phyloP scores from a whole-genome alignment of 1,140 invertebrate genomes.

The Leptonema lineaticorne region DNA sequence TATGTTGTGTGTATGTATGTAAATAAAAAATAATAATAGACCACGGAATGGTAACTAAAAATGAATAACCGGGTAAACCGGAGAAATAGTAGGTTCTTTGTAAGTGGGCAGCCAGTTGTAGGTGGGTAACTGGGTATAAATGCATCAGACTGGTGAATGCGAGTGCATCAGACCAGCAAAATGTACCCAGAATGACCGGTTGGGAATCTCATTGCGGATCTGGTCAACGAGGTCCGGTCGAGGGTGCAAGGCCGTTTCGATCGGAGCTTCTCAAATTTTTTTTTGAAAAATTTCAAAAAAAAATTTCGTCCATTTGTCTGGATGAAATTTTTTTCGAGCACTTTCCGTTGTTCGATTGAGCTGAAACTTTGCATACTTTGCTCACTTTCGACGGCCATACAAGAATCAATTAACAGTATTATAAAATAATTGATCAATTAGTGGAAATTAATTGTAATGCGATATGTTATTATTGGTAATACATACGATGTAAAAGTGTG shows the following conservation, averaged over 20 bases:
- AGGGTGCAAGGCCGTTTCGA: conserved; percentile 4
- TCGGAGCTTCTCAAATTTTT: not conserved
- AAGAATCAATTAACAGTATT: too few relatives aligned
- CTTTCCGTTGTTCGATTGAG: too few relatives aligned
- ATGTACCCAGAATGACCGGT: conserved; percentile 6
- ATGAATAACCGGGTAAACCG: not conserved
- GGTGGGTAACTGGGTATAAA: conserved; percentile 5
- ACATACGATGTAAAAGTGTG: too few relatives aligned
- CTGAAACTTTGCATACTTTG: too few relatives aligned
- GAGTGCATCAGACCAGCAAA: conserved; percentile 2
- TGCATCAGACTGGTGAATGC: not conserved
- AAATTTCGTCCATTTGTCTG: too few relatives aligned
- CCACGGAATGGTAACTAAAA: too few relatives aligned
- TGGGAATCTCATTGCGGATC: conserved; percentile 7
- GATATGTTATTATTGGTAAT: too few relatives aligned
- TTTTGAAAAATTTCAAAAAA: too few relatives aligned
- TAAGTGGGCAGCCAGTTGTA: not conserved
- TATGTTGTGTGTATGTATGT: not conserved
- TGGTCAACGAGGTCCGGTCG: not conserved
- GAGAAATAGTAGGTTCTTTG: not conserved
- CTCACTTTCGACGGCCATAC: too few relatives aligned
- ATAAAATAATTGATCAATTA: too few relatives aligned
- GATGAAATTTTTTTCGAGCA: too few relatives aligned
- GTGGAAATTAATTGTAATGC: too few relatives aligned
- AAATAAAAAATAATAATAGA: not conserved